Conservation (phyloP, 2,113 vertebrate species). For the Oceanites oceanicus region DNA sequence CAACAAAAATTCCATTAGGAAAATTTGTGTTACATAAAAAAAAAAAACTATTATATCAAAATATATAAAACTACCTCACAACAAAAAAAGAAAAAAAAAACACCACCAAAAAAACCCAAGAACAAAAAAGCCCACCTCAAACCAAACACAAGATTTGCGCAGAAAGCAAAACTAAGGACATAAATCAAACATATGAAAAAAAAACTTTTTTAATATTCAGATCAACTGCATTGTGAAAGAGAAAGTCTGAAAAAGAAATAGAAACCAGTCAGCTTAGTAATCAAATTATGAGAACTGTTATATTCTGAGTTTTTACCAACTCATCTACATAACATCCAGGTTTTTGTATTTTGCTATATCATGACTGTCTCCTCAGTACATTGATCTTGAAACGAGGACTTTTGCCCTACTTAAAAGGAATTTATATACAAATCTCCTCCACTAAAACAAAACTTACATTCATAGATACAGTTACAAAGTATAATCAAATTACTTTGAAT, state of each 20-base stretch:
- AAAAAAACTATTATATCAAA: not conserved
- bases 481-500: not conserved
- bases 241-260: not conserved
- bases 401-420: not conserved
- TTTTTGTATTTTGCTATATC: not conserved
- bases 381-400: not conserved
- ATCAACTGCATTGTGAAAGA: not conserved
- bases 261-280: not conserved
- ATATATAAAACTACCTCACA: not conserved
- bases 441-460: not conserved
- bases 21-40: not conserved
- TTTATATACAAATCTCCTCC: not conserved
- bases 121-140: not conserved
- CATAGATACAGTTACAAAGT: not conserved
- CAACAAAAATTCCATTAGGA: not conserved
- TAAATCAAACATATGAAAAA: not conserved
- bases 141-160: not conserved
- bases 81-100: not conserved
- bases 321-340: not conserved
- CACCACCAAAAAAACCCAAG: not conserved
- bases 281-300: not conserved
- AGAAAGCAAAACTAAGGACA: not conserved
- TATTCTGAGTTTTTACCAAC: not conserved
- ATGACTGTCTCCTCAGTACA: not conserved
- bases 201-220: not conserved